These are phyloP conservation scores for Rapana venosa DNA, from an alignment of 2,888 invertebrate genomes.

Conservation along the genomic window DNA sequence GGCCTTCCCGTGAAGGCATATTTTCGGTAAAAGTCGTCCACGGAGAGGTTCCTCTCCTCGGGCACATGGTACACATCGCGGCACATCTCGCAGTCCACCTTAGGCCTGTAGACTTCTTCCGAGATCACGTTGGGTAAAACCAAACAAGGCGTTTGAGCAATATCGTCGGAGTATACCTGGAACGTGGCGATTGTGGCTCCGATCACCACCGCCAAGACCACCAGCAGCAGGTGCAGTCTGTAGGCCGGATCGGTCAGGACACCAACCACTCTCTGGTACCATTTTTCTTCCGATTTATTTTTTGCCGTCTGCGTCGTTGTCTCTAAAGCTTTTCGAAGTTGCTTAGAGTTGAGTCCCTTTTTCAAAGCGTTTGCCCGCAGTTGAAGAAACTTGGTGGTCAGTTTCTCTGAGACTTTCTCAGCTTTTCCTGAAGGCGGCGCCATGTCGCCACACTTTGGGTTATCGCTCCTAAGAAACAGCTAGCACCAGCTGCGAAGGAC, in stretches of 20 bases:
- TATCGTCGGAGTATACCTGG: constrained; percentile 37
- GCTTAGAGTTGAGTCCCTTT: constrained; percentile 43
- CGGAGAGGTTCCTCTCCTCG: constrained; percentile 84
- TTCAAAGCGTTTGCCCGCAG: constrained; percentile 45
- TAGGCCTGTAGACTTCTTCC: constrained; percentile 84
- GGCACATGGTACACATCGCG: constrained; percentile 83
- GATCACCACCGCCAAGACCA: constrained; percentile 37
- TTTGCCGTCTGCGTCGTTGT: background rate
- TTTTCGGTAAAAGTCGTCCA: constrained; percentile 84
- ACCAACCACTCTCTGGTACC: background rate
- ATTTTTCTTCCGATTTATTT: background rate
- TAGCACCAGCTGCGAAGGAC: no score
- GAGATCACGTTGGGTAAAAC: constrained; percentile 58
- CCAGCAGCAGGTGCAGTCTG: constrained; percentile 35
- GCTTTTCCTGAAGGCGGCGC: background rate
- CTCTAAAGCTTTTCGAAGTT: constrained; percentile 35
- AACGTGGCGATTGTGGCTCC: constrained; percentile 31
- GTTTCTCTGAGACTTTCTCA: constrained; percentile 32
- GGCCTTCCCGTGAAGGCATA: constrained; percentile 89
- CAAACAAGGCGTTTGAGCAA: constrained; percentile 55
- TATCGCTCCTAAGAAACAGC: background rate
- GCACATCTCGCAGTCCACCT: constrained; percentile 90
- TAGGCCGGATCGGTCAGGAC: constrained; percentile 19
- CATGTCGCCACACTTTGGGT: background rate
- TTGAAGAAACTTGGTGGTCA: constrained; percentile 45